phyloP scores from a whole-genome alignment of 2,113 vertebrate genomes.

The Corythornis vintsioides region DNA sequence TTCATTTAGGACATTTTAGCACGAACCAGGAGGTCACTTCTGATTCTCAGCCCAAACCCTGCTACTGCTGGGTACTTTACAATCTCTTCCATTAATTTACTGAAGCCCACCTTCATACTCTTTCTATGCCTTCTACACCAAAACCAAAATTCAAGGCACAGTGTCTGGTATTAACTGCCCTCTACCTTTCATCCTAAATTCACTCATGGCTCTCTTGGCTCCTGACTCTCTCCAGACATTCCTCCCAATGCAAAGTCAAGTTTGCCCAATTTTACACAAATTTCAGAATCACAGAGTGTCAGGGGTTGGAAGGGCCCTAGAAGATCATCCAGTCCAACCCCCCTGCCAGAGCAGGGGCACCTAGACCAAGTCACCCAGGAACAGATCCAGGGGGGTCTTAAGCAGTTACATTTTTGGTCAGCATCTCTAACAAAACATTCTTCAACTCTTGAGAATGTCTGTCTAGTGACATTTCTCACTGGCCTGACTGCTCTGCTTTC shows the following conservation, averaged over 20 bases:
- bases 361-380: too few species aligned
- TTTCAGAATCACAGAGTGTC: too few species aligned
- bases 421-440: not conserved
- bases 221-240: not conserved
- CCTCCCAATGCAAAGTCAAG: not conserved
- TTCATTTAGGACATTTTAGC: not conserved
- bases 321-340: too few species aligned
- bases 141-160: not conserved
- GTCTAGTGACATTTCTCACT: not conserved
- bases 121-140: not conserved
- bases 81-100: not conserved
- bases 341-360: too few species aligned
- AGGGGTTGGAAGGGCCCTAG: too few species aligned
- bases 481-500: not conserved
- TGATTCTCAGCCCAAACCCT: not conserved
- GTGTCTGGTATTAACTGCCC: not conserved
- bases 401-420: not conserved
- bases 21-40: not conserved
- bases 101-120: not conserved
- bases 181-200: not conserved
- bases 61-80: rapidly evolving
- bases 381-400: too few species aligned
- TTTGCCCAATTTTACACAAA: too few species aligned
- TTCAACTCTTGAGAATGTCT: not conserved
- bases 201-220: not conserved